Evolutionary conservation across 2,888 invertebrate species (phyloP), one percentile per base, ranked within the genome.

Genomic region (Fragum whitleyi): DNA sequence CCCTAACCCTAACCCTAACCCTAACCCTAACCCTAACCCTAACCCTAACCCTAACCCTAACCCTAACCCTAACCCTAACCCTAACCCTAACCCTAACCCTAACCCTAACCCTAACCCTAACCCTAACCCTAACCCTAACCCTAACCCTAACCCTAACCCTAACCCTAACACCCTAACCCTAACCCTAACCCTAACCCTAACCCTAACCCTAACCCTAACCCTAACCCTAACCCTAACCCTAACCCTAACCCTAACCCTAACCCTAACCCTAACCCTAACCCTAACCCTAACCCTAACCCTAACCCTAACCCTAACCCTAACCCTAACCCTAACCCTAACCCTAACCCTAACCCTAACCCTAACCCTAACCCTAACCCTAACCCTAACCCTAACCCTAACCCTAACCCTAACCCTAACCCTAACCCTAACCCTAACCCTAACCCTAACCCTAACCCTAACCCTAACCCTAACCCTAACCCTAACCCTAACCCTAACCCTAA

Each of bases 161-260:
- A 85, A 86, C 88, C 86, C 85, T 81, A 88, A 86, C 84, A 82
- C 88, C 84, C 83, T 82, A 87, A 83, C 86, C 88, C 84, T 82
- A 77, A 74, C 74, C 74, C 71, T 67, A 77, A 74, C 74, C 77
- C 76, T 71, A 79, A 75, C 75, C 75, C 74, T 70, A 77, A 77
- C 77, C 77, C 74, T 77, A 77, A 81, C 74, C 72, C 32, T 74
- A 72, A 76, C 61, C 73, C 76, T 70, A 71, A 82, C 76, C 73
- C 80, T 77, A 72, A 77, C 71, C 81, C 75, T 67, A 67, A 39
- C 80, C 80, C 59, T 67, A 81, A 75, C 80, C 80, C 65, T 75
- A 78, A 77, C 80, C 61, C 47, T 77, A 68, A 72, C 74, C 76
- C 53, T 53, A 53, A 79, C 79, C 85, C 85, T 77, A 82, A 82